These are phyloP conservation scores for Lynx canadensis DNA, from an alignment of 2,113 vertebrate species.

Conservation along the genomic window DNA sequence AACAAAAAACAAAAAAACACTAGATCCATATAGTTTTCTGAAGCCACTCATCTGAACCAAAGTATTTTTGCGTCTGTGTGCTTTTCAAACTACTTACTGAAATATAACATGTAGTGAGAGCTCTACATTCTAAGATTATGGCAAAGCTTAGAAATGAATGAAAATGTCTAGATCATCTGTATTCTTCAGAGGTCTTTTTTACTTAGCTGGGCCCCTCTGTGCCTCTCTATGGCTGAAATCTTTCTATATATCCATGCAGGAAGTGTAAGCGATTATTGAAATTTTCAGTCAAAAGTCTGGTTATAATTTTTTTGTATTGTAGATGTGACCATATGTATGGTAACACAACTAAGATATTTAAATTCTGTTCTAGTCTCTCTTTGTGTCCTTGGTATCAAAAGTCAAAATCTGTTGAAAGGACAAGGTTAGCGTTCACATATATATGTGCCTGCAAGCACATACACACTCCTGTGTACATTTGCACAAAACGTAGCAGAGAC, in stretches of 20 bases:
- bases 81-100: background rate
- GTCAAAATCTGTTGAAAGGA: background rate
- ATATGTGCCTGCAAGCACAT: background rate
- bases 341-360: background rate
- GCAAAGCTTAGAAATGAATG: background rate
- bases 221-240: background rate
- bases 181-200: background rate
- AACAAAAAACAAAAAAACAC: background rate
- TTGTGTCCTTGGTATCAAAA: conserved; percentile 31
- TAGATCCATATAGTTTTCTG: background rate
- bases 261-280: background rate
- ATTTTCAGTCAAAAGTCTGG: conserved; percentile 42
- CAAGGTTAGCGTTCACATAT: background rate
- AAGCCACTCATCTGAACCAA: background rate
- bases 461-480: background rate
- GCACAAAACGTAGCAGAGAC: background rate
- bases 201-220: background rate
- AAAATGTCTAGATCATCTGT: background rate
- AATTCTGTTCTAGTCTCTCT: background rate
- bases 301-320: background rate
- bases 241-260: background rate
- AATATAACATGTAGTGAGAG: background rate
- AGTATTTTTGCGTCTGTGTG: background rate
- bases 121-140: background rate
- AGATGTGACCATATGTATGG: background rate